Base-by-base conservation (phyloP, 2,797 vertebrate genomes). In the Steatocranus sp. region DNA sequence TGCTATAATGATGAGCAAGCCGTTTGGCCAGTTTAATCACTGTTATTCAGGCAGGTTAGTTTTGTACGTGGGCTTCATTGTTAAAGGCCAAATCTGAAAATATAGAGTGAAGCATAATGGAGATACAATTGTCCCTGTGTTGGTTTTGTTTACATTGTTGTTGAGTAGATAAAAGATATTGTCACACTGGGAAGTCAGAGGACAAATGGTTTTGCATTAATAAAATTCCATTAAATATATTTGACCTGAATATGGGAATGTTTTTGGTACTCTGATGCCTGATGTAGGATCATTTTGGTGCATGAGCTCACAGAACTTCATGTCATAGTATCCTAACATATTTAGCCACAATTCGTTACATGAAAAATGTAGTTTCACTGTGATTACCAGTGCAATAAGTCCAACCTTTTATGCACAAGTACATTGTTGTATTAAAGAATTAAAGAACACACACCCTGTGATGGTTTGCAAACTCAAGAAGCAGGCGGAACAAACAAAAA, bases 1-100 rank as follows among this genome's bases (percentile, higher is more conserved):
- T 89, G 91, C 87, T 66, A 68, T 91, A 90, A 93, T 92, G 87
- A 93, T 87, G 89, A 93, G 92, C 87, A 86, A 91, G 90, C 89
- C 82, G 54, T 89, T 90, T 82, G 88, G 75, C 82, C 82, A 27
- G 76, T 89, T 90, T 87, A 92, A 94, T 93, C 85, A 92, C 87
- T 85, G 85, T 89, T 91, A 89, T 92, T 88, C 87, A 91, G 82
- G 75, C 86, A 84, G 89, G 89, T 89, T 88, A 73, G 70, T 58
- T 83, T 83, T 70, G 81, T 87, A 90, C 75, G 82, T 92, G 88
- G 87, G 91, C 84, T 58, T 87, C 85, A 88, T 87, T 70, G 88
- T 89, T 87, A 91, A 92, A 89, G 86, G 85, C 76, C 83, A 78
- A 56, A 88, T 87, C 83, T 81, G 79, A 79, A 86, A 86, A 78